These are phyloP conservation scores for Erebia aethiops DNA, from an alignment of 2,888 invertebrate species.

Conservation along the genomic window DNA sequence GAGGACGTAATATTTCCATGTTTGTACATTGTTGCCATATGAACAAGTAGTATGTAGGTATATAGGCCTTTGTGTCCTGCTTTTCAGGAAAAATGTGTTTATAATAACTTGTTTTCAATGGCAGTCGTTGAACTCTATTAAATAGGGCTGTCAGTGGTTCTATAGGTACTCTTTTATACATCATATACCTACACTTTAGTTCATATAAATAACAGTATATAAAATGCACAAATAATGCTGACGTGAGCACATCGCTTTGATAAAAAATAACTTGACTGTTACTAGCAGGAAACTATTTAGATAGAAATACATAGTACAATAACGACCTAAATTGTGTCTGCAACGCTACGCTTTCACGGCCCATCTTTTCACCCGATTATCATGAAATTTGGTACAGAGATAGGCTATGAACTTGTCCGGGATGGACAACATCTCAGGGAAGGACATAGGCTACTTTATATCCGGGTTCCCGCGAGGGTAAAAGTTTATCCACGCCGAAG, in stretches of 20 bases:
- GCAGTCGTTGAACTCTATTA: slow-evolving; percentile 3
- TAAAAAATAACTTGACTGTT: background rate
- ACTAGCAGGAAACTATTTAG: too few species aligned
- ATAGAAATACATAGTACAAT: too few species aligned
- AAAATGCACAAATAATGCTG: background rate
- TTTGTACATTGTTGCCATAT: slow-evolving; percentile 8
- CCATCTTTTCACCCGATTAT: too few species aligned
- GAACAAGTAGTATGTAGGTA: background rate
- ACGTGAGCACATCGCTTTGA: background rate
- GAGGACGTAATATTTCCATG: slow-evolving; percentile 14
- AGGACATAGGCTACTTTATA: too few species aligned
- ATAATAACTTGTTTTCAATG: slow-evolving; percentile 38
- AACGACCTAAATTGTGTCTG: too few species aligned
- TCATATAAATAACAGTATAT: background rate
- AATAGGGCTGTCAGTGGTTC: background rate
- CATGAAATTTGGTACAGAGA: too few species aligned
- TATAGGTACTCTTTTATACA: background rate
- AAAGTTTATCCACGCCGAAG: background rate
- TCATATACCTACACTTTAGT: background rate
- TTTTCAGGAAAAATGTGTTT: slow-evolving; percentile 29
- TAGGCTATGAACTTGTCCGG: too few species aligned
- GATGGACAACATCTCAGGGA: too few species aligned
- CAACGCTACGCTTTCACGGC: too few species aligned
- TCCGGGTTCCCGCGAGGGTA: too few species aligned
- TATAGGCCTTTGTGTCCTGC: slow-evolving; percentile 6